Percentiles rank a stretch among this genome's conserved stretches.
phyloP scores from a whole-genome alignment of 2,888 invertebrate genomes.

The Phragmatobia fuliginosa region DNA sequence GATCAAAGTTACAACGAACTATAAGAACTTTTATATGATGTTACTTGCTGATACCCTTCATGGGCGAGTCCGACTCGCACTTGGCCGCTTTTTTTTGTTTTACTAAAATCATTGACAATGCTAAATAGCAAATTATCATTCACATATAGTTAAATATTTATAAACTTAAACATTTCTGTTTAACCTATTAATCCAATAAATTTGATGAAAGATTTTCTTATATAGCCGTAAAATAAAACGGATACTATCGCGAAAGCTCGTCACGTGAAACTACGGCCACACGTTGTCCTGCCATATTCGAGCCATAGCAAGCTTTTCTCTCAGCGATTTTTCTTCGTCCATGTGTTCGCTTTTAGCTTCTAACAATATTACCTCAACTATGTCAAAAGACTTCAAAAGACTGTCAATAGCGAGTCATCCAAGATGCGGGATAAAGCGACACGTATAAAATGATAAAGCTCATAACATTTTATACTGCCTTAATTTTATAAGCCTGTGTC shows the following conservation, averaged over 20 bases:
- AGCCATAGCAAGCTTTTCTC: slow-evolving; percentile 9
- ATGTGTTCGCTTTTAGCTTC: slow-evolving; percentile 32
- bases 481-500: background rate
- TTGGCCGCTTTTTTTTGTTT: no score
- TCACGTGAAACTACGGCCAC: slow-evolving; percentile 39
- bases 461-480: background rate
- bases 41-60: no score
- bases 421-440: background rate
- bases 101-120: background rate
- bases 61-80: no score
- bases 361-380: slow-evolving; percentile 48
- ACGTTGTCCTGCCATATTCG: slow-evolving; percentile 1
- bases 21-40: no score
- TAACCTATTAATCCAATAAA: background rate
- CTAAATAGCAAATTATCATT: background rate
- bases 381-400: slow-evolving; percentile 41
- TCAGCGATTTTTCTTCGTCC: slow-evolving; percentile 35
- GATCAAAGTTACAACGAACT: no score
- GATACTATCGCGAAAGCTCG: slow-evolving; percentile 30
- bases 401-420: slow-evolving; percentile 25
- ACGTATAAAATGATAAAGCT: background rate
- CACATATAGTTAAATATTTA: background rate
- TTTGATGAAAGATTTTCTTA: slow-evolving; percentile 10
- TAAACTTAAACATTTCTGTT: background rate
- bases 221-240: slow-evolving; percentile 18